Conservation (phyloP, 2,797 vertebrate species). For the Tolypeutes matacus region DNA sequence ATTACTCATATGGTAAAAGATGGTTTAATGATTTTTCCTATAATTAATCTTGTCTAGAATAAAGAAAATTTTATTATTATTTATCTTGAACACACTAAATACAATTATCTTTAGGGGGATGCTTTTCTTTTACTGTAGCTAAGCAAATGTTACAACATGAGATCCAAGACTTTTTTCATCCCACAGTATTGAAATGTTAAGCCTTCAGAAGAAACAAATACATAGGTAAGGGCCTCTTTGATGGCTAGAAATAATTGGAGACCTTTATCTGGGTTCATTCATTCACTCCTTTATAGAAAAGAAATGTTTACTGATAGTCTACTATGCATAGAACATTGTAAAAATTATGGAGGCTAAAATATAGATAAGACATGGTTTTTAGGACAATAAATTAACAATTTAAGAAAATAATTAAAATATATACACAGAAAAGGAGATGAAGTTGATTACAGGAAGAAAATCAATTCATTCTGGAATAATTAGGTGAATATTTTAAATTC, state of each 20-base stretch:
- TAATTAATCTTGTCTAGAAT: background rate
- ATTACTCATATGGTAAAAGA: background rate
- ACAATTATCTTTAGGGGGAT: background rate
- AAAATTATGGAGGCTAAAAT: background rate
- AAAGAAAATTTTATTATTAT: conserved; percentile 4
- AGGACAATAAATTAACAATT: background rate
- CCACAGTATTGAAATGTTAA: conserved; percentile 19
- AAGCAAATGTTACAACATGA: conserved; percentile 33
- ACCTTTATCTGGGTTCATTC: background rate
- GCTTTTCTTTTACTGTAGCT: background rate
- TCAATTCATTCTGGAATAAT: background rate
- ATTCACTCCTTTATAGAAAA: conserved; percentile 11
- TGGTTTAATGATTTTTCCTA: background rate
- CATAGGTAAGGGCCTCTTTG: background rate
- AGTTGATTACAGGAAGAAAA: background rate
- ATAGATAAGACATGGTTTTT: background rate
- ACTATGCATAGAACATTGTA: background rate
- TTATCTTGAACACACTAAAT: background rate
- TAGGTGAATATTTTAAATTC: background rate
- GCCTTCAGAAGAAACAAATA: background rate
- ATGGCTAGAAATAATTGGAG: background rate
- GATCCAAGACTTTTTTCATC: conserved; percentile 25
- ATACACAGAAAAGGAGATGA: background rate
- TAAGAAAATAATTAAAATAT: conserved; percentile 16
- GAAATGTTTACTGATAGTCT: background rate